Evolutionary conservation across 2,797 vertebrate species (phyloP).

Genomic region (Peromyscus melanophrys): DNA sequence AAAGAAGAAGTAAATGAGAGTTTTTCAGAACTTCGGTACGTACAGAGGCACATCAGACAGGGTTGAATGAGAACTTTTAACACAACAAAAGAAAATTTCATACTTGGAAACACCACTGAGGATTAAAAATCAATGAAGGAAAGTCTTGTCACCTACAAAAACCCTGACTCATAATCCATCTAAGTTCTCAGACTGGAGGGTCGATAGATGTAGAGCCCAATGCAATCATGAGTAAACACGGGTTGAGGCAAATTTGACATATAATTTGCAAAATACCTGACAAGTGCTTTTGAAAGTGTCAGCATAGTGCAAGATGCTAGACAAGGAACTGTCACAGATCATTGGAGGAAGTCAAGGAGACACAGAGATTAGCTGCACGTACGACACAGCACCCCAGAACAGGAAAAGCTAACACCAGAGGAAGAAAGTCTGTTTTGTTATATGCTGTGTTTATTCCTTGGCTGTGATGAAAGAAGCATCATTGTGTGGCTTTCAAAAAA

Average conservation of each 20-base stretch:
- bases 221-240: neutral
- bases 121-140: neutral
- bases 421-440: neutral
- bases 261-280: neutral
- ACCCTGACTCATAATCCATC: neutral
- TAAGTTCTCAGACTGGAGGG: neutral
- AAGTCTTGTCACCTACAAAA: neutral
- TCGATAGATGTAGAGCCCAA: neutral
- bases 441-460: neutral
- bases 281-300: neutral
- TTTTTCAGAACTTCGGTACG: neutral
- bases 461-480: neutral
- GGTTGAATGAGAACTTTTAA: neutral
- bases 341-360: neutral
- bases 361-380: accelerated
- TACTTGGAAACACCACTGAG: neutral
- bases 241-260: neutral
- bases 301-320: neutral
- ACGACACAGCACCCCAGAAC: accelerated
- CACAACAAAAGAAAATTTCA: neutral
- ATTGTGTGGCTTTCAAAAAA: neutral
- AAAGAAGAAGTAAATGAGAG: slow-evolving; percentile 20
- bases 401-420: neutral
- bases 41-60: neutral
- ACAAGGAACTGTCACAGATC: accelerated